Conservation (phyloP, 2,888 invertebrate genomes). For the Drosophila stalkeri region DNA sequence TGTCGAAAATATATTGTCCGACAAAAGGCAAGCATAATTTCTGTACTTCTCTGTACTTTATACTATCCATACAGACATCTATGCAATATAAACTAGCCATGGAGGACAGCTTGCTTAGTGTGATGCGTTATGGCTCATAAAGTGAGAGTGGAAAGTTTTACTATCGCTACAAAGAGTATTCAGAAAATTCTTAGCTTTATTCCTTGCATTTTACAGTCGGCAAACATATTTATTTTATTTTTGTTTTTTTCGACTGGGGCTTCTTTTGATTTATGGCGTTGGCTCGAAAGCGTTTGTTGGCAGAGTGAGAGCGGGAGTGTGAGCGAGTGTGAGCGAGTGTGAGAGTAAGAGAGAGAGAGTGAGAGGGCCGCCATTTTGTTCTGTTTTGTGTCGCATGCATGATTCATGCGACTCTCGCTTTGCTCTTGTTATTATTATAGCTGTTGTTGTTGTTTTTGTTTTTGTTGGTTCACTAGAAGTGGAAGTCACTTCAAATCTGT, state of each 20-base stretch:
- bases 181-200: constrained; percentile 8
- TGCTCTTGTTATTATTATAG: constrained; percentile 20
- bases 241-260: constrained; percentile 43
- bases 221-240: constrained; percentile 67
- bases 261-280: constrained; percentile 73
- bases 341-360: not conserved
- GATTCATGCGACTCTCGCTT: constrained; percentile 65
- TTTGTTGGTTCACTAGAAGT: constrained; percentile 27
- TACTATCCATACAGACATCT: not conserved
- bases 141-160: not conserved
- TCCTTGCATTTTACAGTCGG: constrained; percentile 44
- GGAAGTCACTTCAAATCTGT: constrained; percentile 73
- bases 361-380: constrained; percentile 48
- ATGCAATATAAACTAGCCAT: not conserved
- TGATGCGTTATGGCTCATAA: constrained; percentile 9
- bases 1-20: not conserved
- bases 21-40: not conserved
- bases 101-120: constrained; percentile 1
- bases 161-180: not conserved
- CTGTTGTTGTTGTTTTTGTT: constrained; percentile 19
- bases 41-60: no score
- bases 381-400: constrained; percentile 69
- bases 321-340: not conserved
- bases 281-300: constrained; percentile 12
- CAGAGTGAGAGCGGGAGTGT: not conserved